Evolutionary conservation across 2,797 vertebrate genomes (phyloP), one percentile per base, ranked within the genome.

Genomic region (Tangara arthus): DNA sequence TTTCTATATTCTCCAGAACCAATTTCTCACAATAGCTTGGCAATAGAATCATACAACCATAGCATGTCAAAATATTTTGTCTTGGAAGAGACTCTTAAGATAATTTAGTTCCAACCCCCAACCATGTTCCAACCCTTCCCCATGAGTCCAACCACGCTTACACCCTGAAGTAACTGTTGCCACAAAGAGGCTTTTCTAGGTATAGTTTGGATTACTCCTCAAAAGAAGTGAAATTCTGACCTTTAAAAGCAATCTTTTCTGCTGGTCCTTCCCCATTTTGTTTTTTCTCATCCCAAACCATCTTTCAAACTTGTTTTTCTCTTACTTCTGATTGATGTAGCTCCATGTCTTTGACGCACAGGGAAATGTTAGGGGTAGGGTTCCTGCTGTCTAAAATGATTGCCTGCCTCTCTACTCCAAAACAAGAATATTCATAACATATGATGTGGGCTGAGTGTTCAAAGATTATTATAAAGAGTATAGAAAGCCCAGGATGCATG

Each of bases 391-490:
- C 59, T 63, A 15, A 92, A 94, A 64, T 71, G 18, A 85, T 30
- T 91, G 65, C 55, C 35, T 46, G 16, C 18, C 20, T 75, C 71
- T 90, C 24, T 82, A 47, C 32, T 79, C 60, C 57, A 57, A 70
- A 92, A 70, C 6, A 71, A 93, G 53, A 91, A 91, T 80, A 94
- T 92, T 95, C 50, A 26, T 89, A 95, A 93, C 68, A 89, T 82
- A 77, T 84, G 87, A 79, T 85, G 61, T 77, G 71, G 84, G 50
- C 68, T 89, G 57, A 84, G 41, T 14, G 37, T 73, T 82, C 57
- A 89, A 92, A 94, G 75, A 90, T 68, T 88, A 19, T 73, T 92
- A 46, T 87, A 55, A 89, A 73, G 32, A 69, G 9, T 61, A 85
- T 42, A 70, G 72, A 91, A 89, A 93, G 50, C 22, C 15, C 87